A percentile compares a stretch with the other conserved stretches of the same genome.
Conservation (phyloP, 2,113 vertebrate species). For the Rhadina sibilatrix region DNA sequence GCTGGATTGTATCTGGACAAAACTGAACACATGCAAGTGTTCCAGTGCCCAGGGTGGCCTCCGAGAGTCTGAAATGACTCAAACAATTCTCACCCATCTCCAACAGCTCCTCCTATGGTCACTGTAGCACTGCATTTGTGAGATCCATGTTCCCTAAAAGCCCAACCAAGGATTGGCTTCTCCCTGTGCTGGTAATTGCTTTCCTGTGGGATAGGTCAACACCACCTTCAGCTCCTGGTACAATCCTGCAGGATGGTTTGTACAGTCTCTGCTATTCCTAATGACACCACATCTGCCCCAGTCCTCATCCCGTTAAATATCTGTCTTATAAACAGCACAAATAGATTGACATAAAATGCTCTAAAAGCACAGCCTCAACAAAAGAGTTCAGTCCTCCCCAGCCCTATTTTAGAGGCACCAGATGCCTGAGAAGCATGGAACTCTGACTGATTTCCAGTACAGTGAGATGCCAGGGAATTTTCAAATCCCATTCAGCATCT, state of each 20-base stretch:
- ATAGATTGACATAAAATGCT: not conserved
- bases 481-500: not conserved
- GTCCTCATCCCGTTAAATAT: not conserved
- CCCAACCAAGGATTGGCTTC: not conserved
- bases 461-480: not conserved
- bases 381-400: not conserved
- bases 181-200: not conserved
- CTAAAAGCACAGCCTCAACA: constrained; percentile 3
- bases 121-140: fast-evolving
- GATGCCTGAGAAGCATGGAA: not conserved
- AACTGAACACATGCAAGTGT: not conserved
- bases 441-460: not conserved
- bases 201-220: not conserved
- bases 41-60: not conserved
- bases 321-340: not conserved
- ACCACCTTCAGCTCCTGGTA: fast-evolving
- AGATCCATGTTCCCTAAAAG: not conserved
- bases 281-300: not conserved
- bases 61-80: not conserved
- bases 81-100: not conserved
- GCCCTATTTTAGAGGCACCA: not conserved
- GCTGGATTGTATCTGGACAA: not conserved
- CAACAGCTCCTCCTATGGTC: not conserved
- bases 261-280: not conserved
- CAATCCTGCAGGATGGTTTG: not conserved